phyloP scores from a whole-genome alignment of 2,113 vertebrate genomes.

The Cyanistes caeruleus region DNA sequence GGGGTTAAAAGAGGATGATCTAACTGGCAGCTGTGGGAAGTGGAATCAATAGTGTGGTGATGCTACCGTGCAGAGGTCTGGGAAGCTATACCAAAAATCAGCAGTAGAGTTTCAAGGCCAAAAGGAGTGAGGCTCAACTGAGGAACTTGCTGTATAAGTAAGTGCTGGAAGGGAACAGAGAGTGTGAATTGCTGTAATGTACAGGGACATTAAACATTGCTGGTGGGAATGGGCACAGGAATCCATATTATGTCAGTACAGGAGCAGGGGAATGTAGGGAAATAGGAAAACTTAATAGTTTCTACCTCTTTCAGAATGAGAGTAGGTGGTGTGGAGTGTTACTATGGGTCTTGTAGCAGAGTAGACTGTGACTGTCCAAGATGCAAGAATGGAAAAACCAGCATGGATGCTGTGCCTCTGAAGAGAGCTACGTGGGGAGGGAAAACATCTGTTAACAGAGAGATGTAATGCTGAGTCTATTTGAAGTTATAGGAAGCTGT shows the following conservation, averaged over 20 bases:
- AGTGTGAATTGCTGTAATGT: not conserved
- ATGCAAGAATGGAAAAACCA: not conserved
- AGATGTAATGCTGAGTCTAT: not conserved
- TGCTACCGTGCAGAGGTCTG: not conserved
- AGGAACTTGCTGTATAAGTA: rapidly evolving
- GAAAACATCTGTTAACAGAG: not conserved
- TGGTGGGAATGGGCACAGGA: not conserved
- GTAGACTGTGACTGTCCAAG: not conserved
- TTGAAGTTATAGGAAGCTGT: not conserved
- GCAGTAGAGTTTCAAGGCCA: not conserved
- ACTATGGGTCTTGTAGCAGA: not conserved
- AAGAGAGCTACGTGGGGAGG: not conserved
- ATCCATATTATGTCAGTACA: not conserved
- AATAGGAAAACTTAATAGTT: not conserved
- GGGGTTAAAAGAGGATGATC: not conserved
- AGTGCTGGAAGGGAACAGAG: not conserved
- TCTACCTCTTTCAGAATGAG: not conserved
- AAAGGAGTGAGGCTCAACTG: not conserved
- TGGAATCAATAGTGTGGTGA: not conserved
- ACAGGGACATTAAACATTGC: not conserved
- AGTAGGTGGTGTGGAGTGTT: not conserved
- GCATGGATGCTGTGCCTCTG: not conserved
- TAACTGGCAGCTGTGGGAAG: not conserved
- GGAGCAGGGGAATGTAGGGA: not conserved
- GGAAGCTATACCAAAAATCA: not conserved